Evolutionary conservation across 2,888 invertebrate genomes (phyloP).

Genomic region (Phortica magna): DNA sequence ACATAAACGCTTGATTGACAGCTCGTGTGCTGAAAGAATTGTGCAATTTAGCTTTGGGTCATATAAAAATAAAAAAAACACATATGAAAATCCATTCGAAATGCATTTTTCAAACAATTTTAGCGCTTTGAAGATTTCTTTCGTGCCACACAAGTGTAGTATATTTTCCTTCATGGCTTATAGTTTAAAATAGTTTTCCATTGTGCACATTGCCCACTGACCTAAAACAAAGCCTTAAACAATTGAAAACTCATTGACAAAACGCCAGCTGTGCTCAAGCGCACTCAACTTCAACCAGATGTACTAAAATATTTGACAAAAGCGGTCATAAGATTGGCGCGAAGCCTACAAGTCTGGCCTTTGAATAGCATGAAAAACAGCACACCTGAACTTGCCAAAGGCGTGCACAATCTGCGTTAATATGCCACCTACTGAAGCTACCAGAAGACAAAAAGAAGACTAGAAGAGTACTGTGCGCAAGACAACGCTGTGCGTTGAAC

Average conservation of each 20-base stretch:
- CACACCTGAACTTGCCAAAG: constrained; percentile 47
- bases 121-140: no score
- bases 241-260: neutral
- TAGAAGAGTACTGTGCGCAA: neutral
- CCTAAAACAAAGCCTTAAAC: neutral
- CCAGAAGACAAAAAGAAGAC: neutral
- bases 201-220: neutral
- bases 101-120: no score
- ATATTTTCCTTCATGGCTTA: no score
- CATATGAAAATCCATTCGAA: no score
- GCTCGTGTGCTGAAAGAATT: neutral
- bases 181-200: no score
- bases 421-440: constrained; percentile 65
- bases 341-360: neutral
- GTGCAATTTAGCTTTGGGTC: neutral
- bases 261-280: constrained; percentile 9
- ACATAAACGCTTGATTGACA: constrained; percentile 27
- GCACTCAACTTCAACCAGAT: constrained; percentile 15
- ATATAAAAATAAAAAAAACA: neutral
- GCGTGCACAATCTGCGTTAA: constrained; percentile 57
- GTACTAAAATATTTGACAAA: neutral
- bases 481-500: constrained; percentile 39
- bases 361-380: constrained; percentile 24
- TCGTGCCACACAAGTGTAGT: no score
- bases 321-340: neutral